Conservation (phyloP, 2,888 invertebrate species). For the Galeopsomyia nigrocyanea region DNA sequence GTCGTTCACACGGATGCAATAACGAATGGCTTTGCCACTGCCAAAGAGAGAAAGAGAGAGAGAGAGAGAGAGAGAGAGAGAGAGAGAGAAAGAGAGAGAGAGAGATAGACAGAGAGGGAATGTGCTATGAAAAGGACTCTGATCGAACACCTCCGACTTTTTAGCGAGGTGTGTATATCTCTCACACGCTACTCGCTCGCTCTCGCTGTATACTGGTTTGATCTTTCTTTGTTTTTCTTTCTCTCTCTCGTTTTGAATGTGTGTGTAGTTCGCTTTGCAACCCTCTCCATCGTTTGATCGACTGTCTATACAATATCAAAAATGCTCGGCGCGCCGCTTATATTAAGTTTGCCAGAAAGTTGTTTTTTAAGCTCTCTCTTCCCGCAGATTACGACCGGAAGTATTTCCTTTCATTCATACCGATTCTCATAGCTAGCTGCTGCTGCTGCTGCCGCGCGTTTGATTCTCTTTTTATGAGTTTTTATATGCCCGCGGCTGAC, state of each 20-base stretch:
- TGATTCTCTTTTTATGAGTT: too few species aligned
- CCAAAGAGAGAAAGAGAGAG: neutral
- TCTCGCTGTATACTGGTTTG: neutral
- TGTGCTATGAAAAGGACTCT: constrained; percentile 10
- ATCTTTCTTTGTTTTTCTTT: constrained; percentile 5
- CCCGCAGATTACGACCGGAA: neutral
- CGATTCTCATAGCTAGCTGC: neutral
- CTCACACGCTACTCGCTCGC: neutral
- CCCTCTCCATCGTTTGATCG: constrained; percentile 8
- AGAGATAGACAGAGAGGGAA: too few species aligned
- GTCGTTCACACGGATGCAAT: constrained; percentile 16
- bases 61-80: constrained; percentile 3
- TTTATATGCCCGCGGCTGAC: too few species aligned
- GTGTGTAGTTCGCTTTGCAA: neutral
- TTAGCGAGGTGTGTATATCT: neutral
- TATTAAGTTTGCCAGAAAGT: neutral
- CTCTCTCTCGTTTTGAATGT: neutral
- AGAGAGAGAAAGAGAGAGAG: neutral
- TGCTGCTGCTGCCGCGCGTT: neutral
- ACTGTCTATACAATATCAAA: neutral
- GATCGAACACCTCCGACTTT: constrained; percentile 28
- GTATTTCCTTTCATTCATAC: neutral
- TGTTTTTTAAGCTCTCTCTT: constrained; percentile 7
- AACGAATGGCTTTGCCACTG: constrained; percentile 34
- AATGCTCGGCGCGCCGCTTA: neutral